Percentiles rank a stretch among this genome's conserved stretches.
These are phyloP conservation scores for Ctenomys sociabilis DNA, from an alignment of 2,113 vertebrate genomes.

Conservation along the genomic window DNA sequence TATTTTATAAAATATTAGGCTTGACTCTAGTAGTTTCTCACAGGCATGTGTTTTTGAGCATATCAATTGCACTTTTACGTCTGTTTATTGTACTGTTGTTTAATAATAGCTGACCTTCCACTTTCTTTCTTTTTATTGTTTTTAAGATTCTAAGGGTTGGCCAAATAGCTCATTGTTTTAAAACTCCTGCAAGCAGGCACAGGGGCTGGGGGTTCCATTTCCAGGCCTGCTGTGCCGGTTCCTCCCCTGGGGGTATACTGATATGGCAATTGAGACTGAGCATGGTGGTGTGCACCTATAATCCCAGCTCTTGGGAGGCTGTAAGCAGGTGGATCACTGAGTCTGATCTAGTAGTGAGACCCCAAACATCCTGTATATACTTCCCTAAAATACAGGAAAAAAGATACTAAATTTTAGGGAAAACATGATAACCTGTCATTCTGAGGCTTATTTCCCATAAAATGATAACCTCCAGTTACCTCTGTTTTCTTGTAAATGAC, in stretches of 20 bases:
- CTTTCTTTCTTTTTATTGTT: background rate
- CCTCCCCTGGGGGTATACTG: too few relatives aligned
- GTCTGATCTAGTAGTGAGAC: too few relatives aligned
- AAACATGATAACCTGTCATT: background rate
- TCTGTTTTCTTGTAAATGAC: background rate
- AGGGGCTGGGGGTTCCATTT: too few relatives aligned
- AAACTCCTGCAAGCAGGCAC: too few relatives aligned
- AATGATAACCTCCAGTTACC: background rate
- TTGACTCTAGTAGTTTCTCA: background rate
- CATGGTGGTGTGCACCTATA: too few relatives aligned
- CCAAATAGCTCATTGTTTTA: too few relatives aligned
- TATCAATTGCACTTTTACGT: background rate
- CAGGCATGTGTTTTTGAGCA: background rate
- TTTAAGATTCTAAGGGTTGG: background rate
- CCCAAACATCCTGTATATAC: too few relatives aligned
- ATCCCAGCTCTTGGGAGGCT: too few relatives aligned
- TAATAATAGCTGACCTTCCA: background rate
- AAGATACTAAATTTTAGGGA: background rate
- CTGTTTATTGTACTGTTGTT: background rate
- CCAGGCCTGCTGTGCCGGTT: too few relatives aligned
- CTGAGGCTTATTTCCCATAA: background rate
- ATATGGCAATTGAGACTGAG: too few relatives aligned
- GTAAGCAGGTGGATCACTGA: too few relatives aligned
- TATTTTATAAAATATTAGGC: background rate
- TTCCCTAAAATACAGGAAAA: too few relatives aligned